These are phyloP conservation scores for Scelioninae gen. 2 DNA, from an alignment of 2,888 invertebrate genomes.

Conservation along the genomic window DNA sequence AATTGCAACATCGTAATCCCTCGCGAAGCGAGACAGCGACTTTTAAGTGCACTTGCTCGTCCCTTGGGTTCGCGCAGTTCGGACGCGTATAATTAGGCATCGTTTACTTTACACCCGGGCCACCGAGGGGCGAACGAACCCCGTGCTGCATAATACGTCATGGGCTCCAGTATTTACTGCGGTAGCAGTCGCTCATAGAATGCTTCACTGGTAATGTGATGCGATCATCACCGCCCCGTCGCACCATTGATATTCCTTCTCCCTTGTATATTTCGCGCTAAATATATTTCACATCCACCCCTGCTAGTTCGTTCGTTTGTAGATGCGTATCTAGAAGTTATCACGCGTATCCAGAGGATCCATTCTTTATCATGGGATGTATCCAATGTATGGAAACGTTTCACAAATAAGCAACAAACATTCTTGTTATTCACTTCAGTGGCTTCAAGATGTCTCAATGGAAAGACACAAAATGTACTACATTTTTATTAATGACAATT, in stretches of 20 bases:
- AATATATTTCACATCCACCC: conserved; percentile 58
- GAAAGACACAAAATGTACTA: too few species aligned
- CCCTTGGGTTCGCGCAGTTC: conserved; percentile 62
- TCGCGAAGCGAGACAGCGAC: conserved; percentile 61
- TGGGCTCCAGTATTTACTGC: conserved; percentile 60
- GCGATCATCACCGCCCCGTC: conserved; percentile 71
- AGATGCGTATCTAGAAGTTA: conserved; percentile 47
- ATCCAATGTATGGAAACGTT: conserved; percentile 5
- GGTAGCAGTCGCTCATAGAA: conserved; percentile 72
- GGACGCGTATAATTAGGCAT: conserved; percentile 73
- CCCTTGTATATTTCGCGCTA: conserved; percentile 57
- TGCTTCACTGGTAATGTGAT: conserved; percentile 73
- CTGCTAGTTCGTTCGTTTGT: conserved; percentile 30
- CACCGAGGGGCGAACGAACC: conserved; percentile 62
- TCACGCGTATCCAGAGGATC: conserved; percentile 18
- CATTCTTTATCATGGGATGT: conserved; percentile 18
- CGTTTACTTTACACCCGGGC: conserved; percentile 74
- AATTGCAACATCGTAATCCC: conserved; percentile 70
- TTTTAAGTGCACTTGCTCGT: conserved; percentile 69
- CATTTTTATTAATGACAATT: conserved; percentile 13
- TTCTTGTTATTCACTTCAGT: conserved; percentile 36
- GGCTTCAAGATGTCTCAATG: conserved; percentile 23
- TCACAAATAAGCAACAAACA: conserved; percentile 40
- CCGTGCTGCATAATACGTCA: conserved; percentile 49
- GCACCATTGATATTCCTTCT: conserved; percentile 69